Percentiles rank a stretch among this genome's conserved stretches.
phyloP scores from a whole-genome alignment of 2,888 invertebrate genomes.

The Lasioglossum lativentre region DNA sequence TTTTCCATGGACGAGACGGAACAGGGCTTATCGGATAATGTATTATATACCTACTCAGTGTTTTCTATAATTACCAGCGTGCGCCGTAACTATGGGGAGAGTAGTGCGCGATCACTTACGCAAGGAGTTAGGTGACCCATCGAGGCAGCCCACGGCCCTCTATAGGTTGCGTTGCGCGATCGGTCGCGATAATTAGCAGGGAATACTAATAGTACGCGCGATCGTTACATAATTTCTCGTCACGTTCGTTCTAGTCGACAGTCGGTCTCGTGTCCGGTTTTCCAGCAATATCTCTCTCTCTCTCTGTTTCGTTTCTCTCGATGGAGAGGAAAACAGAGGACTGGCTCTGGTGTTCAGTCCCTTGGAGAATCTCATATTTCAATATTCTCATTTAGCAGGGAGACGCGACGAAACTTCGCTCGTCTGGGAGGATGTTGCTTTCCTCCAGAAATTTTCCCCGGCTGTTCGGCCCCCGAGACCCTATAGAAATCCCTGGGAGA shows the following conservation, averaged over 20 bases:
- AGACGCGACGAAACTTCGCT: constrained; percentile 12
- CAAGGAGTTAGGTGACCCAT: constrained; percentile 4
- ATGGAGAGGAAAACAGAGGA: not conserved
- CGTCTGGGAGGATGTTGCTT: constrained; percentile 23
- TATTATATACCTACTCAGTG: not conserved
- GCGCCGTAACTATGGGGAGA: not conserved
- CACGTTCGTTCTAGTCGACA: not conserved
- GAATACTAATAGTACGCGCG: not conserved
- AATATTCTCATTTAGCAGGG: constrained; percentile 33
- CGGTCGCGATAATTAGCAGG: not conserved
- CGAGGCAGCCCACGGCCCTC: not conserved
- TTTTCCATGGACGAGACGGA: not conserved
- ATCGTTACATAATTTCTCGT: not conserved
- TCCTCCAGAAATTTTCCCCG: constrained; percentile 23
- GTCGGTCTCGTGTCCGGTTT: not conserved
- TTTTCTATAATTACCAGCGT: not conserved
- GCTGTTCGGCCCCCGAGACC: not conserved
- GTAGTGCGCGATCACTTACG: not conserved
- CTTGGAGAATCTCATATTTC: constrained; percentile 15
- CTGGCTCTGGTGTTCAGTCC: not conserved
- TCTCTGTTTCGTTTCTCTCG: not conserved
- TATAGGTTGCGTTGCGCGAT: not conserved
- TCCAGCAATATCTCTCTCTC: not conserved
- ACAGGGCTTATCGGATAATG: not conserved
- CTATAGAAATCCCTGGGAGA: constrained; percentile 12